Conservation (phyloP, 1,140 invertebrate genomes). For the Diabrotica virgifera region DNA sequence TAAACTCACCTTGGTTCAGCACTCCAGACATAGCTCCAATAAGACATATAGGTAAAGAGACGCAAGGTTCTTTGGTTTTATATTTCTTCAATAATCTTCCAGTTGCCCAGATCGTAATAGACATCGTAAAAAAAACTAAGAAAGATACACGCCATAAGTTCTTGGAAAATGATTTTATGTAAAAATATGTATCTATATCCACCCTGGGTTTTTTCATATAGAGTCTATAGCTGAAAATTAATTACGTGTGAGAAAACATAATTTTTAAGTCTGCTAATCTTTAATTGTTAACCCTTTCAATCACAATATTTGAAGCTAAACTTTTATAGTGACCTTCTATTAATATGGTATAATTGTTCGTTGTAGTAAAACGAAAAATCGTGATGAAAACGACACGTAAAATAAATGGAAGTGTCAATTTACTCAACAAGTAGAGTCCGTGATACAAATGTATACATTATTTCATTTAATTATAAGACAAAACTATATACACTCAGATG, state of each 20-base stretch:
- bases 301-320: too few species aligned
- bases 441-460: too few species aligned
- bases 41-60: slow-evolving; percentile 39
- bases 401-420: too few species aligned
- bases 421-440: too few species aligned
- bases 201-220: slow-evolving; percentile 35
- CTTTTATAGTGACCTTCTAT: too few species aligned
- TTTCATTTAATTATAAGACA: too few species aligned
- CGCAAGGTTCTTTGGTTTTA: slow-evolving; percentile 20
- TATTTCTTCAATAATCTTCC: slow-evolving; percentile 24
- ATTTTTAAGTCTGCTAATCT: not conserved
- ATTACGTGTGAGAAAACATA: not conserved
- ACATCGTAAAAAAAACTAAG: slow-evolving; percentile 29
- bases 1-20: slow-evolving; percentile 38
- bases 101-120: slow-evolving; percentile 32
- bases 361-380: too few species aligned
- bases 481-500: too few species aligned
- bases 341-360: too few species aligned
- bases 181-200: slow-evolving; percentile 28
- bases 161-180: slow-evolving; percentile 32
- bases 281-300: too few species aligned
- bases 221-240: slow-evolving; percentile 34
- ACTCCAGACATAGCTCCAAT: slow-evolving; percentile 37
- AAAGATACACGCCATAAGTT: slow-evolving; percentile 32
- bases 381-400: too few species aligned